phyloP scores from a whole-genome alignment of 2,888 invertebrate species.

The Agrotis clavis region DNA sequence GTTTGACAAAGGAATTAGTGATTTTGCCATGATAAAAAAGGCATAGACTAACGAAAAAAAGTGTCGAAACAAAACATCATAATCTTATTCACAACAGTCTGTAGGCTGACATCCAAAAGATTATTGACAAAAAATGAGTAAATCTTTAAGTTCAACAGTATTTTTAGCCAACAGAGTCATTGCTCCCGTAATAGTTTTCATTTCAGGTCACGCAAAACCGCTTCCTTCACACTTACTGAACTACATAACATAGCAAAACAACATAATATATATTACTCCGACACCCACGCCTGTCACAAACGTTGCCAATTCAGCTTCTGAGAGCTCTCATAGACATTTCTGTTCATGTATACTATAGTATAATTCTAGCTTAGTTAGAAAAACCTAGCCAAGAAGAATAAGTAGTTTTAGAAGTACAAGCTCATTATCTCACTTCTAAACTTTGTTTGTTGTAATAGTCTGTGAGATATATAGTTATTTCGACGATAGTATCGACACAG shows the following conservation, averaged over 20 bases:
- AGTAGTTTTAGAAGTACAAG: not conserved
- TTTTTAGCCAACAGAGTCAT: not conserved
- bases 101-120: too few relatives aligned
- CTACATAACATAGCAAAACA: constrained; percentile 26
- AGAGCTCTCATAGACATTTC: not conserved
- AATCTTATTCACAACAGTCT: too few relatives aligned
- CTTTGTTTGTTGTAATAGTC: too few relatives aligned
- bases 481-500: too few relatives aligned
- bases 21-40: too few relatives aligned
- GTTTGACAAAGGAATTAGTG: too few relatives aligned
- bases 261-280: constrained; percentile 33
- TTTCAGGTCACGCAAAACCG: constrained; percentile 25
- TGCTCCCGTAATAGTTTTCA: not conserved
- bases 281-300: constrained; percentile 29
- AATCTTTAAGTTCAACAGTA: not conserved
- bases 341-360: too few relatives aligned
- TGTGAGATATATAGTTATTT: too few relatives aligned
- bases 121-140: not conserved
- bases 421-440: not conserved
- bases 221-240: constrained; percentile 21
- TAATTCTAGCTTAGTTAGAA: not conserved
- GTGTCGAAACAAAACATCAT: too few relatives aligned
- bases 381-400: not conserved
- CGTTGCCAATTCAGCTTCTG: constrained; percentile 45
- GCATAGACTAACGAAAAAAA: too few relatives aligned